Conservation (phyloP, 2,113 vertebrate species). For the Eubucco bourcierii region DNA sequence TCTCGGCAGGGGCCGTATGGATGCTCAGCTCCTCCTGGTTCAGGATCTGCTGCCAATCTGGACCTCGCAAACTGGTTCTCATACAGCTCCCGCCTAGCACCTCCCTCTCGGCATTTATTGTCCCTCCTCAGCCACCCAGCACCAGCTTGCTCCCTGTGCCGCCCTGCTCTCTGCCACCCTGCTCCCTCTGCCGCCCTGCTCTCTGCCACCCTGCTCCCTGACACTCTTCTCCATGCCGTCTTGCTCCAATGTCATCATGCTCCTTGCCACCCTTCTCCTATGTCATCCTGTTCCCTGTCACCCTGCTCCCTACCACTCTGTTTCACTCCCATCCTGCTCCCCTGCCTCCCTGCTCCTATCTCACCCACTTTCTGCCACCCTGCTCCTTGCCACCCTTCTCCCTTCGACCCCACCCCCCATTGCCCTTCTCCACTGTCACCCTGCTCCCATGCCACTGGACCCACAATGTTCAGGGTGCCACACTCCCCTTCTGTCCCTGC, state of each 20-base stretch:
- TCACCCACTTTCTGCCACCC: not conserved
- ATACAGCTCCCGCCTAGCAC: conserved; percentile 41
- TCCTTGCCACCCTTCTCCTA: not conserved
- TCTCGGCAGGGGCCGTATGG: conserved; percentile 63
- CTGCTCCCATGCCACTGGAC: not conserved
- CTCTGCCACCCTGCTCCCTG: not conserved
- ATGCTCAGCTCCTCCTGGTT: conserved; percentile 65
- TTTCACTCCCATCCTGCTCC: not conserved
- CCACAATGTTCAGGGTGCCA: not conserved
- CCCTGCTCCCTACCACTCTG: not conserved
- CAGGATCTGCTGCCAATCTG: conserved; percentile 69
- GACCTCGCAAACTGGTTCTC: conserved; percentile 63
- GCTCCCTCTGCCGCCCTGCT: not conserved
- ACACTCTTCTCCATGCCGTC: no score
- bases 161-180: not conserved
- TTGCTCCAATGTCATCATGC: not conserved
- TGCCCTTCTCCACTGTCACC: not conserved
- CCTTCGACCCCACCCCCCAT: not conserved
- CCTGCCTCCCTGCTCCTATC: not conserved
- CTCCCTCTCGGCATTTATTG: conserved; percentile 37
- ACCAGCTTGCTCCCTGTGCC: not conserved
- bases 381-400: not conserved
- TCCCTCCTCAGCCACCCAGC: conserved; percentile 41
- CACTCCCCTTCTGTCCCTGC: not conserved
- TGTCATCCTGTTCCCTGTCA: not conserved